Evolutionary conservation across 2,888 invertebrate species (phyloP), one percentile per base, ranked within the genome.

Genomic region (Cepaea hortensis): DNA sequence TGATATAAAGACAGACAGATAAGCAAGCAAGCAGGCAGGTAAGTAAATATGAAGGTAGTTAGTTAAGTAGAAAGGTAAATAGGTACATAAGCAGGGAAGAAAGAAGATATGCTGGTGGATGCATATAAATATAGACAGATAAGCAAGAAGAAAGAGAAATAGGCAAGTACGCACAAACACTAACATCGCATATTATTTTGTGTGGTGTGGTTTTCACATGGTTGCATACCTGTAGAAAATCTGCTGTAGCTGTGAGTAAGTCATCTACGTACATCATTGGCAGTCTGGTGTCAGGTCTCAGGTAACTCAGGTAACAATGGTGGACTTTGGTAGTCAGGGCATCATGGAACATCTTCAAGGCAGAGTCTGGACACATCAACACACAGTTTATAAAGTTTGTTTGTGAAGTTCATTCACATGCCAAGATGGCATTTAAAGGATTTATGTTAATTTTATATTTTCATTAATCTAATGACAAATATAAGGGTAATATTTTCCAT

Each of bases 281-380:
- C 62, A 98, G 95, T 65, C 96, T 95, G 0, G 98, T 98, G 93
- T 98, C 96, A 0, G 97, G 97, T 90, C 96, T 96, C 86, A 98
- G 95, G 94, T 97, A 98, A n/a, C n/a, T n/a, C n/a, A n/a, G n/a
- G n/a, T n/a, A n/a, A 93, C 98, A 98, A 87, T 93, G 91, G 94
- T 97, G 97, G 86, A 96, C 95, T 13, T 97, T 97, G 84, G 95
- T 96, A 75, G 96, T 95, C n/a, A 98, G 95, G 0, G 97, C 97
- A 89, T 98, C 97, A 94, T 98, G 97, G 95, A 98, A 98, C 84
- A 98, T 97, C 81, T 97, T 97, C 73, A 98, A 97, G 0, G 98
- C 98, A 93, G 98, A 98, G 94, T 98, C 98, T 97, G 95, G 35
- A 90, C 88, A 35, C 15, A 72, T 61, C 50, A 48, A 76, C 4